Evolutionary conservation across 2,113 vertebrate genomes (phyloP).

Genomic region (Dipodomys spectabilis): DNA sequence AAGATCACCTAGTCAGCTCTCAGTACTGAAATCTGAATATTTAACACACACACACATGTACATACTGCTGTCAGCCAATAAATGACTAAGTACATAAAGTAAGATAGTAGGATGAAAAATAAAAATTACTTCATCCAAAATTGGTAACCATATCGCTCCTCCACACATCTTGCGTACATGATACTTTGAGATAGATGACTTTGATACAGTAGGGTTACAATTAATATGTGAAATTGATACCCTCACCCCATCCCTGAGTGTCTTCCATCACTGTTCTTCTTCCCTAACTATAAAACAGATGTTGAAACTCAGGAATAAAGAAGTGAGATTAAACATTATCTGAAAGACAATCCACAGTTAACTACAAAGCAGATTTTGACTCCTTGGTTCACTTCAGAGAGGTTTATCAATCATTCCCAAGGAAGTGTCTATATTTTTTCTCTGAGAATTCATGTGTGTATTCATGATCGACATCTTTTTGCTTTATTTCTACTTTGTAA

Average conservation of each 20-base stretch:
- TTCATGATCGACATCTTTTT: background rate
- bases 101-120: constrained; percentile 13
- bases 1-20: background rate
- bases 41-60: background rate
- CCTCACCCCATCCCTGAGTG: background rate
- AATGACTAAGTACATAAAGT: background rate
- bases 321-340: background rate
- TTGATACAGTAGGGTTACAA: constrained; percentile 3
- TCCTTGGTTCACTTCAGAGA: background rate
- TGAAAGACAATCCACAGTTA: background rate
- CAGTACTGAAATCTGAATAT: constrained; percentile 44
- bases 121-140: constrained; percentile 37
- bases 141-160: background rate
- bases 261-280: background rate
- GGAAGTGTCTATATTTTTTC: constrained; percentile 9
- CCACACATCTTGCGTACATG: background rate
- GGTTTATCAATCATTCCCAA: constrained; percentile 7
- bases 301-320: constrained; percentile 1
- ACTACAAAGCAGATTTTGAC: constrained; percentile 21
- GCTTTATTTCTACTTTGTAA: constrained; percentile 40
- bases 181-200: background rate
- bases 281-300: background rate
- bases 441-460: background rate
- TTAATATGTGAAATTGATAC: constrained; percentile 10
- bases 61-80: constrained; percentile 20